Conservation (phyloP, 2,888 invertebrate genomes). For the Octonoba sinensis region DNA sequence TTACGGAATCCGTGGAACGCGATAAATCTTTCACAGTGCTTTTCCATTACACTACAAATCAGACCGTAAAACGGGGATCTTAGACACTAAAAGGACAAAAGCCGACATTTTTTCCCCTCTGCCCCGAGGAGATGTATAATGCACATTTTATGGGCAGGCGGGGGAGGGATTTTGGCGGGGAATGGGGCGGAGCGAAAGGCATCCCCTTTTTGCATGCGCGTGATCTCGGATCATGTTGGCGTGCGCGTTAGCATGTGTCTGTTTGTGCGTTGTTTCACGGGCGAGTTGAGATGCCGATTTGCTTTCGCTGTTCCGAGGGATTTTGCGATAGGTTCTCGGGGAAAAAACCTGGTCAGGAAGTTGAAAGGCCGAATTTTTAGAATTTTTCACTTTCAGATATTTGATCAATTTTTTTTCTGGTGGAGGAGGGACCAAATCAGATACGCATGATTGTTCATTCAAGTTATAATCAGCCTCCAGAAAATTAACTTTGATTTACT, state of each 20-base stretch:
- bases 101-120: conserved; percentile 2
- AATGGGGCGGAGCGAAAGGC: neutral
- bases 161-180: conserved; percentile 4
- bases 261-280: conserved; percentile 22
- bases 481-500: too few relatives aligned
- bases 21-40: conserved; percentile 35
- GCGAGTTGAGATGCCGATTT: conserved; percentile 6
- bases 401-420: too few relatives aligned
- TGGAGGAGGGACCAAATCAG: too few relatives aligned
- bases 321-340: too few relatives aligned
- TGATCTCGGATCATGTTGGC: conserved; percentile 29
- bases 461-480: too few relatives aligned
- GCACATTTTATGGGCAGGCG: conserved; percentile 40
- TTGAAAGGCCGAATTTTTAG: too few relatives aligned
- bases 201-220: conserved; percentile 37
- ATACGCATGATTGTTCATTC: too few relatives aligned
- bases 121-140: conserved; percentile 29
- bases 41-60: conserved; percentile 49
- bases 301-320: neutral
- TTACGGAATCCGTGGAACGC: conserved; percentile 28
- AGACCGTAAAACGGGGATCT: conserved; percentile 45
- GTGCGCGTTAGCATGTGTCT: conserved; percentile 19
- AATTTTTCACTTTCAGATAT: too few relatives aligned
- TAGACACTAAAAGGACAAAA: conserved; percentile 42
- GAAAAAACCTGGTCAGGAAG: too few relatives aligned